A percentile compares a stretch with the other conserved stretches of the same genome.
Evolutionary conservation across 2,888 invertebrate species (phyloP).

Genomic region (Anticlea derivata): DNA sequence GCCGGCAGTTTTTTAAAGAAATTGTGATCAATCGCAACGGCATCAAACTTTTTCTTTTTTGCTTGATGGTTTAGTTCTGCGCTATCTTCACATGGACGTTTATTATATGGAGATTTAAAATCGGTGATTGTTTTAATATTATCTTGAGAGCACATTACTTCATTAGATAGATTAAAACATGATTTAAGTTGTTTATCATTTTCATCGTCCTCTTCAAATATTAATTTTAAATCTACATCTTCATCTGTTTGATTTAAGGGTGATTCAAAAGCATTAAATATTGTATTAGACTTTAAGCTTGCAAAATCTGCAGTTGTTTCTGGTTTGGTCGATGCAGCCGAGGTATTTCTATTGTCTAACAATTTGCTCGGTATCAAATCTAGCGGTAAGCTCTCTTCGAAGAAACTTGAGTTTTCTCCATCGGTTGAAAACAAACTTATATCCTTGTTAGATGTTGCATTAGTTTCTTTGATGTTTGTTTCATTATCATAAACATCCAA

Average conservation of each 20-base stretch:
- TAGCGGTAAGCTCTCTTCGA: slow-evolving; percentile 83
- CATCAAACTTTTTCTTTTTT: slow-evolving; percentile 52
- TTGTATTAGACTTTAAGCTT: slow-evolving; percentile 55
- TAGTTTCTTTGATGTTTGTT: slow-evolving; percentile 40
- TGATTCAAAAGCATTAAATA: slow-evolving; percentile 62
- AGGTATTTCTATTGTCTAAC: slow-evolving; percentile 58
- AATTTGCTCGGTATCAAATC: slow-evolving; percentile 78
- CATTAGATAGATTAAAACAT: slow-evolving; percentile 40
- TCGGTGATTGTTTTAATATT: slow-evolving; percentile 41
- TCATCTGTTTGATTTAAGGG: slow-evolving; percentile 54
- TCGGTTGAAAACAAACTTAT: slow-evolving; percentile 74
- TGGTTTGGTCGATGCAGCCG: slow-evolving; percentile 30
- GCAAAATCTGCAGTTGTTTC: slow-evolving; percentile 41
- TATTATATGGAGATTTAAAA: slow-evolving; percentile 58
- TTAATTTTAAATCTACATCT: slow-evolving; percentile 68
- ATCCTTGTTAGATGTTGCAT: slow-evolving; percentile 55
- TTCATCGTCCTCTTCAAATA: slow-evolving; percentile 63
- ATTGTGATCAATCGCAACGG: slow-evolving; percentile 1
- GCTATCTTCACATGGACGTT: slow-evolving; percentile 44
- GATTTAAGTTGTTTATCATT: slow-evolving; percentile 19
- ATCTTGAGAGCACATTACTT: slow-evolving; percentile 52
- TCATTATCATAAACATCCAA: slow-evolving; percentile 27
- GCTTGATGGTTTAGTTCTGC: slow-evolving; percentile 39
- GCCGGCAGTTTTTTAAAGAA: background rate
- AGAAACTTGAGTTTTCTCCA: slow-evolving; percentile 80